Base-by-base conservation (phyloP, 2,888 invertebrate species). In the Zelleria hepariella region DNA sequence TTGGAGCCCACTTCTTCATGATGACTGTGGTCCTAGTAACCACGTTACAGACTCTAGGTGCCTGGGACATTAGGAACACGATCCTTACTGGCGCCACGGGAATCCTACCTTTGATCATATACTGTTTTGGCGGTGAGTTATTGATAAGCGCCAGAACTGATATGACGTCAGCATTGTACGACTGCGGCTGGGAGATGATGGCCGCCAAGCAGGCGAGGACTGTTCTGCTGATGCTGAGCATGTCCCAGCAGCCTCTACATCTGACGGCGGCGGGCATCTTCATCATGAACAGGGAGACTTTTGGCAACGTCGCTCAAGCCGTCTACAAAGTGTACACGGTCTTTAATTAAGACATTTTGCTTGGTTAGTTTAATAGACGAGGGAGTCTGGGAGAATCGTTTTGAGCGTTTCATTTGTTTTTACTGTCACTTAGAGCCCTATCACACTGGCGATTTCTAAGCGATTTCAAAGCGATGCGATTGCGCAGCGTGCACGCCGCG, bases 311-410 rank as follows among this genome's bases (percentile, higher is more conserved):
- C 4, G 77, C 69, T 0, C 80, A 78, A 64, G 70, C 77, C 24
- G 70, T 81, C 56, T 81, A 81, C 61, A 80, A 80, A 69, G 76
- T 80, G 65, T 80, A 80, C 61, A 78, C 80, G 10, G 78, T 78
- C 26, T 79, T 80, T 64, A 79, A 80, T 67, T 80, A 70, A 71
- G 20, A n/a, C 10, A 25, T 15, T 42, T 0, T 32, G 6, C 6
- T 32, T 6, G 23, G 2, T 18, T 51, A 18, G 5, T 21, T 20
- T 7, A 51, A 51, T 20, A 51, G 21, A 21, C 4, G 7, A 20
- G 0, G 42, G 10, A 42, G 2, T 15, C n/a, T 15, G 5, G 2
- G 10, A 15, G 32, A 10, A 42, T 10, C 32, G 10, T 42, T 42
- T 42, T n/a, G n/a, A n/a, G 23, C 8, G 20, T 49, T 18, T 49